Conservation (phyloP, 2,888 invertebrate genomes). For the Thysanoteuthis rhombus region DNA sequence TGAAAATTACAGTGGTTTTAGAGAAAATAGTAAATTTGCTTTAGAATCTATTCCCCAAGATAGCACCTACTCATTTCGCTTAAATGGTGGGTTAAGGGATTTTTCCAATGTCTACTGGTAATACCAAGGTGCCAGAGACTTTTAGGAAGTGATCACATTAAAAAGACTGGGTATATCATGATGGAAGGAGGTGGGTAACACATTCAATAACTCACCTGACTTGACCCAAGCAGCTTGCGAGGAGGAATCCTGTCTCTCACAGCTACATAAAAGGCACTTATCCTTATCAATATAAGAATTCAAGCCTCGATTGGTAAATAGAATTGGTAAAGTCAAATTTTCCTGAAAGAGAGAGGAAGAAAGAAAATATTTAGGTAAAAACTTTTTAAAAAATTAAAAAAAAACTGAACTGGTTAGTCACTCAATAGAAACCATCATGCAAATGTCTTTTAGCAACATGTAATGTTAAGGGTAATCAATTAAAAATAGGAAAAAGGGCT, state of each 20-base stretch:
- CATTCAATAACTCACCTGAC: conserved; percentile 39
- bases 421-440: too few species aligned
- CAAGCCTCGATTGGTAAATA: conserved; percentile 45
- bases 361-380: too few species aligned
- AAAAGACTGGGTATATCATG: not conserved
- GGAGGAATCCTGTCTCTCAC: conserved; percentile 54
- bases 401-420: too few species aligned
- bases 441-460: too few species aligned
- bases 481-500: too few species aligned
- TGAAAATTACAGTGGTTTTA: not conserved
- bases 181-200: not conserved
- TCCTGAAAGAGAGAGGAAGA: not conserved
- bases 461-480: too few species aligned
- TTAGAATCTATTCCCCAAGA: not conserved
- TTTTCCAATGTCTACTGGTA: too few species aligned
- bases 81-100: not conserved
- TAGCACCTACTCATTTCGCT: not conserved
- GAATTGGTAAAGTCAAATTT: conserved; percentile 15
- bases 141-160: not conserved
- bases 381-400: too few species aligned
- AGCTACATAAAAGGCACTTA: conserved; percentile 59
- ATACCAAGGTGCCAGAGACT: too few species aligned
- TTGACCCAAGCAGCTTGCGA: conserved; percentile 45
- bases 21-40: not conserved
- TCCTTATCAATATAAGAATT: conserved; percentile 63